Evolutionary conservation across 2,888 invertebrate species (phyloP), one percentile per base, ranked within the genome.

Genomic region (Temnothorax ravouxi): DNA sequence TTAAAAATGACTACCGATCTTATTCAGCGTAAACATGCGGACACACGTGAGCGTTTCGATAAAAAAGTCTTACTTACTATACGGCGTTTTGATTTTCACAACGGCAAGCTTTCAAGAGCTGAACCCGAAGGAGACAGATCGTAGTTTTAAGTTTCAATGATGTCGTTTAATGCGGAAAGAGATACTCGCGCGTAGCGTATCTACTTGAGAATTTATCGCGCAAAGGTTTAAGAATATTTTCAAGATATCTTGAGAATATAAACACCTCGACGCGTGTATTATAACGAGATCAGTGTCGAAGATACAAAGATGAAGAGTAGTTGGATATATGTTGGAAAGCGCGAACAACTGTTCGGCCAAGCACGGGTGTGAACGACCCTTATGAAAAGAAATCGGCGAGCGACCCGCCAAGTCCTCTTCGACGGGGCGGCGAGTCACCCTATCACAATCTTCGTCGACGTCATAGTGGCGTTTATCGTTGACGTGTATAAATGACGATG

Each of bases 391-490:
- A 93, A 89, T 93, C 92, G 88, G 91, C 88, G 92, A 93, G 93
- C 88, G 90, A 91, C 88, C 90, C 91, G 90, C 88, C 91, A 87
- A 77, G 86, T 90, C 85, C 87, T 84, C 86, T 81, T 88, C 87
- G 86, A 54, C 59, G 75, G 81, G 84, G 87, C 38, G 87, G 89
- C 91, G 89, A 91, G 89, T 91, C 93, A 93, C 94, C 92, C 93
- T 94, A 94, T 95, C 95, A 94, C 95, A 95, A 94, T 95, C 93
- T 93, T 93, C 93, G 92, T 90, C 87, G 89, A 88, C 91, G 88
- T 88, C 86, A 86, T 75, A 84, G 74, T 80, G 89, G 88, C 90
- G 90, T 88, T 89, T 85, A 84, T 80, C 90, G 90, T 88, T 87
- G 87, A 85, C 88, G 90, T 84, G 64, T 85, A 64, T 66, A 71